A percentile compares a stretch with the other conserved stretches of the same genome.
Evolutionary conservation across 1,140 invertebrate genomes (phyloP).

Genomic region (Drosophila guanche): DNA sequence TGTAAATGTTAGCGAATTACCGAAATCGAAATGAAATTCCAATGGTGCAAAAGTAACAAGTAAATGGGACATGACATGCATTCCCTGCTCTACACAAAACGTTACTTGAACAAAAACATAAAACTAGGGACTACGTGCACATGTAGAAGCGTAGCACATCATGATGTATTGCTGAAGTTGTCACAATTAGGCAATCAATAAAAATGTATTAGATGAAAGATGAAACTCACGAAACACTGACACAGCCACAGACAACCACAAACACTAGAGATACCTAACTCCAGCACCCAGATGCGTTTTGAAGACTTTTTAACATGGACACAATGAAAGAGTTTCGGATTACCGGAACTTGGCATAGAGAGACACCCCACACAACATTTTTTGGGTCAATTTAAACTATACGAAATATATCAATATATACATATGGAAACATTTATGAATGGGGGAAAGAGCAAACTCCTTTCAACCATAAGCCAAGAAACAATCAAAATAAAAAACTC

Average conservation of each 20-base stretch:
- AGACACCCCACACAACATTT: slow-evolving; percentile 29
- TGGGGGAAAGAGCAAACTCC: slow-evolving; percentile 25
- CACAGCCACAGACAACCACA: slow-evolving; percentile 22
- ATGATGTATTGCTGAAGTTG: slow-evolving; percentile 61
- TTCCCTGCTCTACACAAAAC: slow-evolving; percentile 21
- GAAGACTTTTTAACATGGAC: slow-evolving; percentile 61
- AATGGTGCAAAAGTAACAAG: slow-evolving; percentile 76
- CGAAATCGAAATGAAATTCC: slow-evolving; percentile 59
- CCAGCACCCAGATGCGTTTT: slow-evolving; percentile 56
- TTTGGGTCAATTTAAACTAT: slow-evolving; percentile 70
- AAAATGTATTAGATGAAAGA: slow-evolving; percentile 1
- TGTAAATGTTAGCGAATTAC: slow-evolving; percentile 71
- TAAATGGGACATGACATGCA: slow-evolving; percentile 13
- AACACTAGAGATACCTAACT: slow-evolving; percentile 31
- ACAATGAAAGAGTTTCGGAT: slow-evolving; percentile 26
- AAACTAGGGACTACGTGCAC: slow-evolving; percentile 49
- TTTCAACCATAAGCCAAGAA: slow-evolving; percentile 46
- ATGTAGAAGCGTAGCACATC: slow-evolving; percentile 36
- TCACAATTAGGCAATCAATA: slow-evolving; percentile 44
- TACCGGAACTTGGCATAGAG: background rate
- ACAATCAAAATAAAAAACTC: slow-evolving; percentile 75
- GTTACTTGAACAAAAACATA: slow-evolving; percentile 45
- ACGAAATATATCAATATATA: slow-evolving; percentile 27
- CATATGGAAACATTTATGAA: slow-evolving; percentile 15
- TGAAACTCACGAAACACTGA: background rate